phyloP scores from a whole-genome alignment of 2,113 vertebrate species.

The Heteronetta atricapilla region DNA sequence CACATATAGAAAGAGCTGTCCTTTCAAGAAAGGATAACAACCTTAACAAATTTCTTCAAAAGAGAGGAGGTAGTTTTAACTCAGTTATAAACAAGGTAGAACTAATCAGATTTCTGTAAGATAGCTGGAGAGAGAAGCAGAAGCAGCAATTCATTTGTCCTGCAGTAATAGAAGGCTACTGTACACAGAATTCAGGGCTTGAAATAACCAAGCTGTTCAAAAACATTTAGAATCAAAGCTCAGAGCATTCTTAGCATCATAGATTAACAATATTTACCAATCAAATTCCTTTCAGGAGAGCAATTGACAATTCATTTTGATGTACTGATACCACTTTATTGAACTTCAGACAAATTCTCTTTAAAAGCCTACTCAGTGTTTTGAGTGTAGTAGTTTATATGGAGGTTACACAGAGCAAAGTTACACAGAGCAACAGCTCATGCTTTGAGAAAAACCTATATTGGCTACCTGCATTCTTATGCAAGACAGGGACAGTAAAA shows the following conservation, averaged over 20 bases:
- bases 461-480: not conserved
- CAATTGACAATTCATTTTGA: not conserved
- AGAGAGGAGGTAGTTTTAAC: not conserved
- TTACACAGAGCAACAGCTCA: not conserved
- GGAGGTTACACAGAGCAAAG: not conserved
- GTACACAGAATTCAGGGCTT: not conserved
- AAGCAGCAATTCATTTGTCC: not conserved
- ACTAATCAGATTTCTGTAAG: not conserved
- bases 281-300: not conserved
- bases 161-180: not conserved
- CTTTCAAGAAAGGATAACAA: not conserved
- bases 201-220: not conserved
- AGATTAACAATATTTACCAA: not conserved
- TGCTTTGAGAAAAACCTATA: not conserved
- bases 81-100: not conserved
- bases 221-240: not conserved
- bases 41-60: not conserved
- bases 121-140: fast-evolving
- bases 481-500: not conserved
- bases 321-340: conserved; percentile 55
- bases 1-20: not conserved
- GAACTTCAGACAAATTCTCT: not conserved
- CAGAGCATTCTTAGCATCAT: not conserved
- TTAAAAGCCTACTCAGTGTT: conserved; percentile 35
- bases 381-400: not conserved